A percentile compares a stretch with the other conserved stretches of the same genome.
Evolutionary conservation across 1,140 invertebrate species (phyloP).

Genomic region (Eubasilissa regina): DNA sequence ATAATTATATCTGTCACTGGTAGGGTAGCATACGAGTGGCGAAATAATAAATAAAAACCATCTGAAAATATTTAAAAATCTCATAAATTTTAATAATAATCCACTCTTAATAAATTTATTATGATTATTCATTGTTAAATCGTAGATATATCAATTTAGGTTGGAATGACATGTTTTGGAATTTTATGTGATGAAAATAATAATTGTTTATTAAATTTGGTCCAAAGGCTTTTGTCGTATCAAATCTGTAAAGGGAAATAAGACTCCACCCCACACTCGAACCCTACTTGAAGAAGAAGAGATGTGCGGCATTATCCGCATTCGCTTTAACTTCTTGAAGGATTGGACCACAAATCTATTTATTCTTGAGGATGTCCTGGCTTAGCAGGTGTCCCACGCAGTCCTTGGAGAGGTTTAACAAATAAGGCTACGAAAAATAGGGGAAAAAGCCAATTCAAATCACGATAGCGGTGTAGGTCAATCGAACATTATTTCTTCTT

Average conservation of each 20-base stretch:
- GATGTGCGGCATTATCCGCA: not conserved
- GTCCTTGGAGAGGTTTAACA: conserved; percentile 2
- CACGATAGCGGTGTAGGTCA: not conserved
- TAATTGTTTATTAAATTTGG: not conserved
- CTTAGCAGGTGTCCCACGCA: conserved; percentile 23
- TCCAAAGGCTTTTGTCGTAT: not conserved
- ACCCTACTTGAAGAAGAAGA: conserved; percentile 11
- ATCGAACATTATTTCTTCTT: not conserved
- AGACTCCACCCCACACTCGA: not conserved
- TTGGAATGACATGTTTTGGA: no score
- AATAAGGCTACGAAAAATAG: not conserved
- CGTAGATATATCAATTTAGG: no score
- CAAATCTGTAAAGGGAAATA: not conserved
- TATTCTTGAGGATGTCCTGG: conserved; percentile 6
- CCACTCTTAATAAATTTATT: no score
- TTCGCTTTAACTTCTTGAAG: conserved; percentile 33
- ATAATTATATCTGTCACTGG: no score
- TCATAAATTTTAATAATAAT: no score
- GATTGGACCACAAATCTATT: conserved; percentile 35
- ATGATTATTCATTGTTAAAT: no score
- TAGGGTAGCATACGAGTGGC: no score
- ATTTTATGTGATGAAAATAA: not conserved
- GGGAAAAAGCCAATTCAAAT: conserved; percentile 20
- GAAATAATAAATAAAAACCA: no score
- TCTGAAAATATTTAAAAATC: no score